Base-by-base conservation (phyloP, 2,113 vertebrate genomes). In the Atlantisia rogersi region DNA sequence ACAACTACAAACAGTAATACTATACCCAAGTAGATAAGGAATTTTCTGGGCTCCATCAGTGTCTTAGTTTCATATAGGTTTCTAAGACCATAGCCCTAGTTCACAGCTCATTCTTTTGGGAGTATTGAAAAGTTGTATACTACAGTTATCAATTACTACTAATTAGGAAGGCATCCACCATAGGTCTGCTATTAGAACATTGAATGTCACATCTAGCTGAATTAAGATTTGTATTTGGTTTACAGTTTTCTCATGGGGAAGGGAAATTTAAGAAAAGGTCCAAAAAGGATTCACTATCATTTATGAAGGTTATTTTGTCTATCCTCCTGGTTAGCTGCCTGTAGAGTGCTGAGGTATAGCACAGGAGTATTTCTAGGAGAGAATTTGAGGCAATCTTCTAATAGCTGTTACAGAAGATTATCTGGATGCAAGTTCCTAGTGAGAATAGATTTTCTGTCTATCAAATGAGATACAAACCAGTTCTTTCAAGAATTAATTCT, bases 391-490 rank as follows among this genome's bases (percentile, higher is more conserved):
- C 68, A 92, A 68, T 68, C 48, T 25, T 78, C 69, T 82, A 90
- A 93, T 31, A 90, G 26, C 24, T 94, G 64, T 86, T 65, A 60
- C 82, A 88, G 87, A 76, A 88, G 87, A 86, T 94, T 86, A 86
- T 62, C 69, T 88, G 62, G 32, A 75, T 64, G 13, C 44, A 62
- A 90, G 52, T 75, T 69, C 52, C 29, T 52, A 75, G 29, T 92
- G 46, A 86, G 80, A 88, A 97, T 78, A 90, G 90, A 96, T 93
- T 95, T 95, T 90, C 88, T 94, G 73, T 93, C 92, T 81, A 64
- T 88, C 80, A 75, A 81, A 86, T 62, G 42, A 92, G 80, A 88
- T 82, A 39, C 65, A 90, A 88, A 81, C 12, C 35, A 50, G 32
- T 81, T 78, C 68, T 83, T 84, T 91, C 88, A 94, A 86, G 68